Evolutionary conservation across 2,797 vertebrate genomes (phyloP).

Genomic region (Yasuhikotakia modesta): DNA sequence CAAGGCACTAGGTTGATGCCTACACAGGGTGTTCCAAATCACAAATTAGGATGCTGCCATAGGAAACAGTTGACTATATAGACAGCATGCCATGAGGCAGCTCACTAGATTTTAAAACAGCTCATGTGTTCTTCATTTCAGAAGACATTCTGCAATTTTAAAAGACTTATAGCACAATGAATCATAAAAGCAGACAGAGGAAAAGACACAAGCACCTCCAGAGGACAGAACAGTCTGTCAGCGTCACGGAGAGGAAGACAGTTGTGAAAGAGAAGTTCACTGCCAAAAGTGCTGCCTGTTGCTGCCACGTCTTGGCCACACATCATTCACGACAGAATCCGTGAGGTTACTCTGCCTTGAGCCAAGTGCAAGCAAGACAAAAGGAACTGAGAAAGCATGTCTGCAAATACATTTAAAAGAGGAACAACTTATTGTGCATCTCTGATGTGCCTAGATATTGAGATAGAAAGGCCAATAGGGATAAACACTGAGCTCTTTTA

Average conservation of each 20-base stretch:
- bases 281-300: slow-evolving; percentile 42
- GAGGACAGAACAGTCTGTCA: slow-evolving; percentile 16
- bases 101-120: neutral
- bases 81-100: neutral
- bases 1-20: neutral
- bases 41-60: neutral
- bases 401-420: slow-evolving; percentile 24
- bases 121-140: neutral
- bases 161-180: neutral
- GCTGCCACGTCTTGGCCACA: slow-evolving; percentile 41
- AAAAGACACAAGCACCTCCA: slow-evolving; percentile 28
- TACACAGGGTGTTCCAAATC: neutral
- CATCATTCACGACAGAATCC: slow-evolving; percentile 42
- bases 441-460: neutral
- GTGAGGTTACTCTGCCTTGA: slow-evolving; percentile 40
- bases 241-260: slow-evolving; percentile 31
- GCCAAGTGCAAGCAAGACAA: slow-evolving; percentile 25
- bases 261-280: slow-evolving; percentile 35
- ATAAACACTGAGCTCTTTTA: neutral
- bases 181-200: slow-evolving; percentile 13
- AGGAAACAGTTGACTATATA: neutral
- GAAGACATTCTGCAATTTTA: neutral
- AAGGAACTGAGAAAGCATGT: slow-evolving; percentile 27
- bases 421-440: neutral
- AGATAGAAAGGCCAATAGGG: neutral